Evolutionary conservation across 2,888 invertebrate genomes (phyloP), one percentile per base, ranked within the genome.

Genomic region (Eupithecia dodoneata): DNA sequence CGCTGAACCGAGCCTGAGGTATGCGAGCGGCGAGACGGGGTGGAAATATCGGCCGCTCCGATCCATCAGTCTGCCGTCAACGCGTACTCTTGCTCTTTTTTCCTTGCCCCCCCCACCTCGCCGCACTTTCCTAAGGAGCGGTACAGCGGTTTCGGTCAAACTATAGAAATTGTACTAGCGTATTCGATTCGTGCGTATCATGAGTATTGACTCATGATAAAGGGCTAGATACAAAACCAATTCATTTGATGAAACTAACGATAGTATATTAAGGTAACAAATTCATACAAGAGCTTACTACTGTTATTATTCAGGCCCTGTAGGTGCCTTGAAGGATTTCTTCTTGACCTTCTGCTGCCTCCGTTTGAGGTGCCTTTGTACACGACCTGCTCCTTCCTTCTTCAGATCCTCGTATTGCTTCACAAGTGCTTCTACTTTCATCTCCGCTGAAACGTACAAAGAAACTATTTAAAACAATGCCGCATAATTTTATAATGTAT

Each of bases 341-440:
- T 94, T 94, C 79, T 96, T 95, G 78, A 97, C 96, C 89, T 98
- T 98, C 88, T 98, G 98, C 41, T 97, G 96, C 76, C 97, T 96
- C 81, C 97, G 97, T 85, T 97, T 97, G 81, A 99, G 96, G 87
- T 98, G 98, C 82, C 98, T 97, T 81, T 97, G 97, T 2, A 99
- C 90, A 85, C 97, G 97, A 12, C 98, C 98, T 0, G 96, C 94
- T 73, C 97, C 96, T 84, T 97, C 96, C 70, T 91, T 92, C 90
- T 98, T 98, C 71, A 99, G 89, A 72, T 97, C 97, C 81, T 98
- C 97, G 87, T 97, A 99, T 88, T 98, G 97, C 55, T 97, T 96
- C 2, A 98, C 97, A 69, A 98, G 91, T 49, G 97, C 96, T 80
- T 97, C 95, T 3, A 98, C 96, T 77, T 97, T 96, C 84, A 96